Conservation (phyloP, 2,113 vertebrate species). For the Pica pica region DNA sequence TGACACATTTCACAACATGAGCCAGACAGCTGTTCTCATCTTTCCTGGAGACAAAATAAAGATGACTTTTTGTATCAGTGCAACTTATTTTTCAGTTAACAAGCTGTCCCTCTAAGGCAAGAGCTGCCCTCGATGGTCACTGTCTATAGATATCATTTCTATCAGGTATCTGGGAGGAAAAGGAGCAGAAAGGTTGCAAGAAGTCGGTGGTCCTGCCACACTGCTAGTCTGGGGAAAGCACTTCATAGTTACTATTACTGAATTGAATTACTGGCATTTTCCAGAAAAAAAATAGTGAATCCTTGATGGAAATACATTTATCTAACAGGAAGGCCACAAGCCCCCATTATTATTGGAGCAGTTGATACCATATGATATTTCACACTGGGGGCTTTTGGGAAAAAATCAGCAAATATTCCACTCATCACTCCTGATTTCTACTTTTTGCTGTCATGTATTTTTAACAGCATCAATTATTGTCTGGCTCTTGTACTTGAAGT, state of each 20-base stretch:
- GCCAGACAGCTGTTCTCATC: background rate
- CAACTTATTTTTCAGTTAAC: background rate
- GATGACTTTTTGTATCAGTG: background rate
- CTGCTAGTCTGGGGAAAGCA: background rate
- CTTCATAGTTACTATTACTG: background rate
- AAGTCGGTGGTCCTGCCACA: background rate
- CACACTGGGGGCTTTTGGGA: background rate
- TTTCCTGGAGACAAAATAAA: slow-evolving; percentile 43
- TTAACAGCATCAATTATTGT: slow-evolving; percentile 30
- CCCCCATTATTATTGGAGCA: rapidly evolving
- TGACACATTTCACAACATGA: slow-evolving; percentile 25
- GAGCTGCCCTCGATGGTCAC: background rate
- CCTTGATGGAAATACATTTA: background rate
- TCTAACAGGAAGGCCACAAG: background rate
- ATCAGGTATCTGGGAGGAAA: background rate
- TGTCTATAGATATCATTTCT: background rate
- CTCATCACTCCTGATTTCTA: background rate
- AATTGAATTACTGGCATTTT: background rate
- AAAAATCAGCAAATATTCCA: background rate
- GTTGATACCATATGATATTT: background rate
- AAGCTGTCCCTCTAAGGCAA: background rate
- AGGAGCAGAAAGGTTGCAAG: background rate
- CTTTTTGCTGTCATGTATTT: background rate
- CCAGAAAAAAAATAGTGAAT: background rate
- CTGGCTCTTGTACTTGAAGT: background rate